These are phyloP conservation scores for Macaria liturata DNA, from an alignment of 2,888 invertebrate genomes.

Conservation along the genomic window DNA sequence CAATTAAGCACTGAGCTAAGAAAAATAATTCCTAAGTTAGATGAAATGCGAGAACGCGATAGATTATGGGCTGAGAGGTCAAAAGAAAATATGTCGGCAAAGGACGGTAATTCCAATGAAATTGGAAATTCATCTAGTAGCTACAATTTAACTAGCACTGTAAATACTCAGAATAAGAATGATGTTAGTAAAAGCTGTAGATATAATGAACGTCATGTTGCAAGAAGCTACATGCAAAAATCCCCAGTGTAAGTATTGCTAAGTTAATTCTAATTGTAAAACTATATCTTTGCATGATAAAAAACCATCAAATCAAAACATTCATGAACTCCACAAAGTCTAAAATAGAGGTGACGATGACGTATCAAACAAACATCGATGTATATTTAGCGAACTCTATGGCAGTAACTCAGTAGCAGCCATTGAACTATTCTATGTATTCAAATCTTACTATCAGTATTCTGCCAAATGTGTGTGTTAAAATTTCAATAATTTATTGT, in stretches of 20 bases:
- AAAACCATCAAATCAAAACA: too few species aligned
- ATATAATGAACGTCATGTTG: slow-evolving; percentile 28
- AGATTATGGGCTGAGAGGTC: slow-evolving; percentile 63
- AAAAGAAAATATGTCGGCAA: slow-evolving; percentile 47
- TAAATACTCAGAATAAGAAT: slow-evolving; percentile 37
- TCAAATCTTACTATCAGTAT: neutral
- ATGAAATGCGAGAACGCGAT: slow-evolving; percentile 75
- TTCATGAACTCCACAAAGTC: slow-evolving; percentile 28
- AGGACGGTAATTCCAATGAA: slow-evolving; percentile 71
- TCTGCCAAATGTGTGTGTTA: slow-evolving; percentile 18
- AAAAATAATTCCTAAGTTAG: slow-evolving; percentile 77
- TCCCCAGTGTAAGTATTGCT: slow-evolving; percentile 46
- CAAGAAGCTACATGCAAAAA: slow-evolving; percentile 40
- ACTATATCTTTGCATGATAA: too few species aligned
- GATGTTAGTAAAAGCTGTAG: slow-evolving; percentile 35
- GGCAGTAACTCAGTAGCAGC: too few species aligned
- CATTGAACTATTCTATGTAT: too few species aligned
- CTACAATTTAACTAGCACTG: slow-evolving; percentile 34
- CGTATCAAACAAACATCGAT: slow-evolving; percentile 37
- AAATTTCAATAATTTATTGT: too few species aligned
- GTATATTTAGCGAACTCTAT: slow-evolving; percentile 23
- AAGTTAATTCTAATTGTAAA: too few species aligned
- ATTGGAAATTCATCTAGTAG: slow-evolving; percentile 50
- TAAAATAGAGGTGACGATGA: slow-evolving; percentile 63
- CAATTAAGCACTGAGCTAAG: slow-evolving; percentile 74